These are phyloP conservation scores for Zaprionus gabonicus DNA, from an alignment of 1,140 invertebrate species.

Conservation along the genomic window DNA sequence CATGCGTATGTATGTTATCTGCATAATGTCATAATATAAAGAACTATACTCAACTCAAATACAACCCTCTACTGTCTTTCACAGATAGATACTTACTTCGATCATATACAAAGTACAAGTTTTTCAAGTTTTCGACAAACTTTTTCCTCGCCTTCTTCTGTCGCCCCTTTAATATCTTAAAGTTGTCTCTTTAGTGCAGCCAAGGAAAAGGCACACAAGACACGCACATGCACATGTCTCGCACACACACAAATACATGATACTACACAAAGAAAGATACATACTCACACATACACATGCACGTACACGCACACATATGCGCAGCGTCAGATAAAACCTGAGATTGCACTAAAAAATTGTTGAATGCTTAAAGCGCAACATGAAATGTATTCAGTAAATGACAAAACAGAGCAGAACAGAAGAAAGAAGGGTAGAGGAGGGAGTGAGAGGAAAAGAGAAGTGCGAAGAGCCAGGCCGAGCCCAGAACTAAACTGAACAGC, in stretches of 20 bases:
- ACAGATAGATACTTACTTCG: background rate
- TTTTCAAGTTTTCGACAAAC: background rate
- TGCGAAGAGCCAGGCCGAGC: background rate
- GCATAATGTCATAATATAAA: too few species aligned
- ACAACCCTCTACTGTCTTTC: background rate
- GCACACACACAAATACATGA: background rate
- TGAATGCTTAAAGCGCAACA: slow-evolving; percentile 48
- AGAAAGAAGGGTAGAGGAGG: background rate
- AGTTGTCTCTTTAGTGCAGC: background rate
- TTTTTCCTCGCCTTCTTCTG: background rate
- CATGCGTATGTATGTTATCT: too few species aligned
- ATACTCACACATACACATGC: background rate
- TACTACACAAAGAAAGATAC: background rate
- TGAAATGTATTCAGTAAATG: slow-evolving; percentile 61
- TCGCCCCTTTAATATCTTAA: background rate
- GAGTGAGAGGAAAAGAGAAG: background rate
- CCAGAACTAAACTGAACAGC: background rate
- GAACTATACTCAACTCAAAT: background rate
- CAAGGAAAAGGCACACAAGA: background rate
- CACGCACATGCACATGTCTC: background rate
- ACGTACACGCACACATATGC: background rate
- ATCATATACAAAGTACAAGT: background rate
- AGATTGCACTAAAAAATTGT: slow-evolving; percentile 30
- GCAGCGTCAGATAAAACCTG: slow-evolving; percentile 16
- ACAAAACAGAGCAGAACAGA: slow-evolving; percentile 12